phyloP scores from a whole-genome alignment of 2,797 vertebrate genomes.

The Muscicapa comitata region DNA sequence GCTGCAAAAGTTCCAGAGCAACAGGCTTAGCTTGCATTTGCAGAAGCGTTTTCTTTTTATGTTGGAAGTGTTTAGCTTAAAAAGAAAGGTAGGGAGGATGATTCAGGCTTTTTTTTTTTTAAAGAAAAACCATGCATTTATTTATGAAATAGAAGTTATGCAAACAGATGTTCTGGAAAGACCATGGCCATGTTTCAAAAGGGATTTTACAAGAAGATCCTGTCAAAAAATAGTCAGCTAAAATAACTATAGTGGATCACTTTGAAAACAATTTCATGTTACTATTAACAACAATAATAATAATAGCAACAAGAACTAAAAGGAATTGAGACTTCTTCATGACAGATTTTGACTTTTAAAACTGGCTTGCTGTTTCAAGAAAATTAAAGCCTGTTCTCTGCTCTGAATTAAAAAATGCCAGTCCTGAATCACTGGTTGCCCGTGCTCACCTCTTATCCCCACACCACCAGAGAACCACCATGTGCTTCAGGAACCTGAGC shows the following conservation, averaged over 20 bases:
- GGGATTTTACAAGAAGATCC: neutral
- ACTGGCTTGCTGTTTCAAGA: neutral
- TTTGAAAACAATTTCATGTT: neutral
- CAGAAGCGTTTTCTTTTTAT: neutral
- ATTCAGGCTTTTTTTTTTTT: neutral
- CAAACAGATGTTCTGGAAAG: neutral
- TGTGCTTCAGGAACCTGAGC: accelerated
- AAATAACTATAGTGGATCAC: neutral
- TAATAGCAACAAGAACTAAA: neutral
- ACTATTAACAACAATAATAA: neutral
- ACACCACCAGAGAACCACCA: neutral
- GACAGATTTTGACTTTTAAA: neutral
- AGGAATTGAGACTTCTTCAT: neutral
- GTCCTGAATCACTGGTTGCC: neutral
- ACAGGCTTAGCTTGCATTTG: slow-evolving; percentile 49
- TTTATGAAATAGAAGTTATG: neutral
- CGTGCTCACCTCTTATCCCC: neutral
- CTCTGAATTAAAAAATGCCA: neutral
- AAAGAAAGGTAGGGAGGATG: slow-evolving; percentile 20
- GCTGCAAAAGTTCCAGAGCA: slow-evolving; percentile 3
- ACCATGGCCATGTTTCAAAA: slow-evolving; percentile 1
- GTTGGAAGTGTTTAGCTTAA: slow-evolving; percentile 1
- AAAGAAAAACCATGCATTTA: neutral
- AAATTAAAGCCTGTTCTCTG: neutral
- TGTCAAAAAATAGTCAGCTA: neutral